phyloP scores from a whole-genome alignment of 2,113 vertebrate species.

The Macquaria ambigua region DNA sequence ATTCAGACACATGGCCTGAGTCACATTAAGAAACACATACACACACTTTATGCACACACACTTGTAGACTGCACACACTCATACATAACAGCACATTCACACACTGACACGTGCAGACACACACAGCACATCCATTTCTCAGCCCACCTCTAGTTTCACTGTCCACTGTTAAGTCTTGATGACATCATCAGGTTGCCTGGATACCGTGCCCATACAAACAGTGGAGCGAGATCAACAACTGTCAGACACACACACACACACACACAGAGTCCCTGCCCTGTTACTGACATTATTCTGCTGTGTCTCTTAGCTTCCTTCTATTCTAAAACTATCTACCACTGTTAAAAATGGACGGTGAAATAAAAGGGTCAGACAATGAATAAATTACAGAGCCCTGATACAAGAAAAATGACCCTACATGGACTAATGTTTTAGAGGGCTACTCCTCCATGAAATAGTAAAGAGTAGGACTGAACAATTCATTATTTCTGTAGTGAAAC shows the following conservation, averaged over 20 bases:
- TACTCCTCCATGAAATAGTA: neutral
- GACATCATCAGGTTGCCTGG: slow-evolving; percentile 60
- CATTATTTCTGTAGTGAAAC: neutral
- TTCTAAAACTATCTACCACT: slow-evolving; percentile 10
- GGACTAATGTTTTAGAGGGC: too few relatives aligned
- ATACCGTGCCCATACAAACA: slow-evolving; percentile 63
- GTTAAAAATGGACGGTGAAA: neutral
- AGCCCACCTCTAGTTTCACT: slow-evolving; percentile 51
- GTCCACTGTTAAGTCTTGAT: slow-evolving; percentile 43
- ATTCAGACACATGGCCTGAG: neutral
- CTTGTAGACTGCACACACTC: neutral
- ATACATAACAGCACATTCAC: neutral
- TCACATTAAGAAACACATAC: neutral
- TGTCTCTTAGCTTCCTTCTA: slow-evolving; percentile 26
- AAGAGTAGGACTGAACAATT: neutral
- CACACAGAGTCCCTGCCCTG: slow-evolving; percentile 7
- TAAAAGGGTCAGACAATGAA: neutral
- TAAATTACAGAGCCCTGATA: neutral
- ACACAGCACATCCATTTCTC: slow-evolving; percentile 31
- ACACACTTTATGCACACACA: slow-evolving; percentile 13
- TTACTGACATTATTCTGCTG: slow-evolving; percentile 16
- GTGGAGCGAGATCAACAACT: slow-evolving; percentile 21
- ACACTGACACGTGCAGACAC: neutral
- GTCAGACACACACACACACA: slow-evolving; percentile 17
- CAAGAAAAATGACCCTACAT: neutral